Conservation (phyloP, 2,888 invertebrate genomes). For the Ametastegia equiseti region DNA sequence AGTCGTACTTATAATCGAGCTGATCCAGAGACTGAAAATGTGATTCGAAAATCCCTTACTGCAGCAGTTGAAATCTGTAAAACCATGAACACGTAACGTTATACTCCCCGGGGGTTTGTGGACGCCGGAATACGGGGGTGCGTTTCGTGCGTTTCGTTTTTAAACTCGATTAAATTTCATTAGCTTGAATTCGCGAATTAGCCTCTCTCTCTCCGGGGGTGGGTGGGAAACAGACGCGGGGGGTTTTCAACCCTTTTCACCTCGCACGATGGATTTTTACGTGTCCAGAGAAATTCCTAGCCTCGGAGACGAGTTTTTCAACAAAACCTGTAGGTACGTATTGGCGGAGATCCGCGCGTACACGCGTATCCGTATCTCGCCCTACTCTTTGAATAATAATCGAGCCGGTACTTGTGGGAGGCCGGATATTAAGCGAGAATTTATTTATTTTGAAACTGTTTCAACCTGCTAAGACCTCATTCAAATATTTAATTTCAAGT, state of each 20-base stretch:
- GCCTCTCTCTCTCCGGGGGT: neutral
- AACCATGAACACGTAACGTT: neutral
- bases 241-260: slow-evolving; percentile 24
- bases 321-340: too few species aligned
- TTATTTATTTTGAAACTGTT: neutral
- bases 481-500: slow-evolving; percentile 2
- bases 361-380: neutral
- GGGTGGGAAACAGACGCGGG: too few species aligned
- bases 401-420: neutral
- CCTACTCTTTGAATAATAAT: neutral
- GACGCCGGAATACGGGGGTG: neutral
- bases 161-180: slow-evolving; percentile 47
- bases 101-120: neutral
- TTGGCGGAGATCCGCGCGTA: too few species aligned
- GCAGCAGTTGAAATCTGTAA: slow-evolving; percentile 26
- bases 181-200: slow-evolving; percentile 38
- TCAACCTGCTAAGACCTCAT: neutral
- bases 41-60: neutral
- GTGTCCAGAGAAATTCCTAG: slow-evolving; percentile 9
- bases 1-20: too few species aligned
- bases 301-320: neutral
- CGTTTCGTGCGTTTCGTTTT: slow-evolving; percentile 33
- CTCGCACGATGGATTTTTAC: slow-evolving; percentile 22
- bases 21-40: neutral
- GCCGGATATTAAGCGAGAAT: neutral